Evolutionary conservation across 2,797 vertebrate genomes (phyloP).

Genomic region (Lepus townsendii): DNA sequence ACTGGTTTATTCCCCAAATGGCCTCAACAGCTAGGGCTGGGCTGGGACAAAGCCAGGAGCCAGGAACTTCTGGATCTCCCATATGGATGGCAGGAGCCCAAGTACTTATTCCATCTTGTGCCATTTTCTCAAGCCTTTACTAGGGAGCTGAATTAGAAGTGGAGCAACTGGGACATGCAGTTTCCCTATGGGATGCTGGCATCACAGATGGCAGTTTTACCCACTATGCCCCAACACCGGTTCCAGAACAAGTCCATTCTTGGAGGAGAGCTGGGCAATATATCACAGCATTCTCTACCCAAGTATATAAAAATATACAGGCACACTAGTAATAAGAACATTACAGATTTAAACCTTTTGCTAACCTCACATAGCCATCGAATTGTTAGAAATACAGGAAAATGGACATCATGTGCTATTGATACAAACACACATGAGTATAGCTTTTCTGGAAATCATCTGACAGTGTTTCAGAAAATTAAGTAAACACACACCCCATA

Average conservation of each 20-base stretch:
- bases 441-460: neutral
- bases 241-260: neutral
- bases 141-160: too few species aligned
- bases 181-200: too few species aligned
- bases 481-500: neutral
- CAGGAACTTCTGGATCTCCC: too few species aligned
- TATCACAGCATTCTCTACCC: neutral
- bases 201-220: too few species aligned
- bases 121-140: too few species aligned
- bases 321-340: neutral
- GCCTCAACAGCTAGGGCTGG: too few species aligned
- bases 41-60: too few species aligned
- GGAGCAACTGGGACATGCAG: too few species aligned
- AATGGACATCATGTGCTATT: neutral
- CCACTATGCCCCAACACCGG: too few species aligned
- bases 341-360: neutral
- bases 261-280: neutral
- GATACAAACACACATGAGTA: neutral
- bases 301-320: neutral
- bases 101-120: too few species aligned
- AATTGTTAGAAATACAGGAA: neutral
- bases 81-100: too few species aligned
- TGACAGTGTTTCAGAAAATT: constrained; percentile 33
- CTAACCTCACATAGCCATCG: neutral
- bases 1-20: too few species aligned